Conservation (phyloP, 2,888 invertebrate genomes). For the Enchytraeus crypticus region DNA sequence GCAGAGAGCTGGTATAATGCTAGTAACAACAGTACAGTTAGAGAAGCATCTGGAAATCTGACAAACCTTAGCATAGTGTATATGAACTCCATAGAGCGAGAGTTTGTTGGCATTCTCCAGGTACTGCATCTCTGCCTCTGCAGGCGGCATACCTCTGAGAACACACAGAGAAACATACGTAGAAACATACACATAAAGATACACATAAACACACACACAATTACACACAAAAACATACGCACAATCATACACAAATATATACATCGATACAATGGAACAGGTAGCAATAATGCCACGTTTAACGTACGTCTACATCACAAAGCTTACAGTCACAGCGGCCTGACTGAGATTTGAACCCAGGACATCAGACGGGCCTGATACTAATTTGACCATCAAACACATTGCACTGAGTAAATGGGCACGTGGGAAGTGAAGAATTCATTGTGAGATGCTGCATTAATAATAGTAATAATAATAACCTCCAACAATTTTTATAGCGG, state of each 20-base stretch:
- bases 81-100: slow-evolving; percentile 96
- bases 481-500: too few relatives aligned
- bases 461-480: too few relatives aligned
- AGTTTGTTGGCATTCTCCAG: slow-evolving; percentile 96
- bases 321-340: too few relatives aligned
- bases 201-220: slow-evolving; percentile 3
- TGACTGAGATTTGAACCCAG: too few relatives aligned
- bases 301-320: too few relatives aligned
- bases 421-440: too few relatives aligned
- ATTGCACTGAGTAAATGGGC: too few relatives aligned
- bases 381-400: too few relatives aligned
- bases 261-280: slow-evolving; percentile 93
- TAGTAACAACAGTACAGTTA: background rate
- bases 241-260: background rate
- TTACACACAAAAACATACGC: background rate
- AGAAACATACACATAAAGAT: slow-evolving; percentile 2
- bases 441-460: too few relatives aligned
- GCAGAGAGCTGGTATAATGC: background rate
- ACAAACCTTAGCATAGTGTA: slow-evolving; percentile 76
- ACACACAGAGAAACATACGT: background rate
- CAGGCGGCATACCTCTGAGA: slow-evolving; percentile 83
- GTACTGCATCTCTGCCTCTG: slow-evolving; percentile 93
- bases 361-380: too few relatives aligned
- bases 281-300: too few relatives aligned
- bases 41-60: too few relatives aligned